A percentile compares a stretch with the other conserved stretches of the same genome.
Conservation (phyloP, 1,140 invertebrate species). For the Aleiodes sp. region DNA sequence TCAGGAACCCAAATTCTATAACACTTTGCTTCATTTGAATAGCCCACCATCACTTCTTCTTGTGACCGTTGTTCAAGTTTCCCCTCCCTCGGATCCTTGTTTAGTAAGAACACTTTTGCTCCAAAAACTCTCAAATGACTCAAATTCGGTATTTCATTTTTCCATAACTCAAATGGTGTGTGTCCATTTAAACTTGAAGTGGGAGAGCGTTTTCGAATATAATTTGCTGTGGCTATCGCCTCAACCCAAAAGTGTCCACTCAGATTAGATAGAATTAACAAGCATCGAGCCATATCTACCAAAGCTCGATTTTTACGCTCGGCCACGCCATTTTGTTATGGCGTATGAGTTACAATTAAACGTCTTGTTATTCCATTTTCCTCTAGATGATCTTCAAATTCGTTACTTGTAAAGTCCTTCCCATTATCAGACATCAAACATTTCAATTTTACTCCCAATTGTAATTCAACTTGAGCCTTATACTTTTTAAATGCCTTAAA, state of each 20-base stretch:
- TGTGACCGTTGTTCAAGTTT: not conserved
- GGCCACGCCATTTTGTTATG: conserved; percentile 14
- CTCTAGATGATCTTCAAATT: not conserved
- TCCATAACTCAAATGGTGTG: conserved; percentile 2
- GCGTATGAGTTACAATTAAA: not conserved
- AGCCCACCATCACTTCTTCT: not conserved
- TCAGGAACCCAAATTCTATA: not conserved
- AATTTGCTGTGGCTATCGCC: not conserved
- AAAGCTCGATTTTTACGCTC: conserved; percentile 17
- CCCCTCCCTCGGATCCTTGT: not conserved
- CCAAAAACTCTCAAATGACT: not conserved
- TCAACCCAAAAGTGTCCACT: not conserved
- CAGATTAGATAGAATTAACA: not conserved
- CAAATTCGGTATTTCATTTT: not conserved
- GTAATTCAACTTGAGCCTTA: not conserved
- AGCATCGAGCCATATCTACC: conserved; percentile 6
- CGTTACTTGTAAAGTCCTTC: not conserved
- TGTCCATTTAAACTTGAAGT: not conserved
- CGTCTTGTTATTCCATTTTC: not conserved
- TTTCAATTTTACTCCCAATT: not conserved
- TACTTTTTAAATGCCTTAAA: not conserved
- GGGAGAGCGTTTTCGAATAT: not conserved
- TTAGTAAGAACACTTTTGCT: not conserved
- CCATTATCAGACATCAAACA: not conserved
- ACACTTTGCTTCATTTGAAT: not conserved